Base-by-base conservation (phyloP, 2,888 invertebrate genomes). In the Stenotaenia linearis region DNA sequence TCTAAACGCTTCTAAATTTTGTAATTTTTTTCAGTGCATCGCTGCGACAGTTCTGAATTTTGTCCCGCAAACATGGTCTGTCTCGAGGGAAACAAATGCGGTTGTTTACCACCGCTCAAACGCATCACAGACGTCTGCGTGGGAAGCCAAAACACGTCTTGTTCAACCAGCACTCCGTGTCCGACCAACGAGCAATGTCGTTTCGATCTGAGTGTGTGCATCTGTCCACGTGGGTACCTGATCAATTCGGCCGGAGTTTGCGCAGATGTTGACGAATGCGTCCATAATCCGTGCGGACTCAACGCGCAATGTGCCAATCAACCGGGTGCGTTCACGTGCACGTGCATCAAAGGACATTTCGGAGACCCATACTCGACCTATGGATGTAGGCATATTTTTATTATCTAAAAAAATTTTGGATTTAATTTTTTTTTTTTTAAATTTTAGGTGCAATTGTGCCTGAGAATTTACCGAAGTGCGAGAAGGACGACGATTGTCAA, bases 191-290 rank as follows among this genome's bases (percentile, higher is more conserved):
- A 79, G 94, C 95, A 81, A 77, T 80, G 81, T 35, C 78, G 78
- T 15, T 28, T 80, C 28, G 78, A 95, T 15, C 94, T 94, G 32
- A 94, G 93, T 76, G 92, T 95, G 0, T 96, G 96, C 84, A 95
- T 96, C 78, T 96, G 96, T 85, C 96, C 96, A 5, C 91, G 93
- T 85, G 96, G 96, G n/a, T 96, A 90, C 85, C 90, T 91, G 80
- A 92, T 93, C 28, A 90, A 90, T 80, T 84, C 89, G 0, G 94
- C 95, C 84, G 94, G 95, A 18, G 90, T 92, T n/a, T 96, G 96
- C 84, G 89, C 45, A 82, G 83, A 84, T 81, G 69, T 83, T 50
- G 83, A 84, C 80, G 84, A 84, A 75, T 84, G 84, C 75, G 35
- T 80, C 25, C 82, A 82, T 15, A 76, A 88, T 82, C 90, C 90